These are phyloP conservation scores for Vimba vimba DNA, from an alignment of 2,113 vertebrate genomes.

Conservation along the genomic window DNA sequence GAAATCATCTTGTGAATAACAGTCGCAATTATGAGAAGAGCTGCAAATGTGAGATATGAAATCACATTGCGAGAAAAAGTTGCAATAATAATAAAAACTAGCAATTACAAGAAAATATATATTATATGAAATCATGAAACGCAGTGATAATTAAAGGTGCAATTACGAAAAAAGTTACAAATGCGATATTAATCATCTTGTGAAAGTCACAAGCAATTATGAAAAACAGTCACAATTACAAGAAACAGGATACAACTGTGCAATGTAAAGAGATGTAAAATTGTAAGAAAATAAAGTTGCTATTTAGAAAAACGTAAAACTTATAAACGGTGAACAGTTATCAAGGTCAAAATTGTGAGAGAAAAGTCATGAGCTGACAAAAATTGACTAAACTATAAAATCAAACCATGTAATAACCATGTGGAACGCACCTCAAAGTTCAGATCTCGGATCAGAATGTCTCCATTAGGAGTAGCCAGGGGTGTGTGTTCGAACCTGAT, in stretches of 20 bases:
- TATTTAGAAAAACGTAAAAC: too few species aligned
- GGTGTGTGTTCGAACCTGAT: slow-evolving; percentile 94
- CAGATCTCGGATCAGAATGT: slow-evolving; percentile 92
- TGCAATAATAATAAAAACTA: too few species aligned
- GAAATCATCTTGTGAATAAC: neutral
- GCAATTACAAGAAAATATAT: too few species aligned
- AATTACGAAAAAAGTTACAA: too few species aligned
- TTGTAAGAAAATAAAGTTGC: too few species aligned
- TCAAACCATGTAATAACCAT: neutral
- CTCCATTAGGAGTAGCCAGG: slow-evolving; percentile 93
- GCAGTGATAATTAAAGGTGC: too few species aligned
- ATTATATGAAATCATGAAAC: too few species aligned
- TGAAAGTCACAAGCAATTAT: neutral
- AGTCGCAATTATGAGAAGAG: neutral
- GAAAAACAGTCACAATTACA: neutral
- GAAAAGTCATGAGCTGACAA: too few species aligned
- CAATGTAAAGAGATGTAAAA: too few species aligned
- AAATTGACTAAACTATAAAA: too few species aligned
- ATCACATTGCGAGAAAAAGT: neutral
- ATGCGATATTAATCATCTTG: neutral
- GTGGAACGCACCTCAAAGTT: slow-evolving; percentile 87
- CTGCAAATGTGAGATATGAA: neutral
- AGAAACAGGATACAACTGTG: neutral
- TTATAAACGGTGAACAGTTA: too few species aligned
- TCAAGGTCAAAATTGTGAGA: neutral